A percentile compares a stretch with the other conserved stretches of the same genome.
phyloP scores from a whole-genome alignment of 2,888 invertebrate species.

The Abscondita cerata region DNA sequence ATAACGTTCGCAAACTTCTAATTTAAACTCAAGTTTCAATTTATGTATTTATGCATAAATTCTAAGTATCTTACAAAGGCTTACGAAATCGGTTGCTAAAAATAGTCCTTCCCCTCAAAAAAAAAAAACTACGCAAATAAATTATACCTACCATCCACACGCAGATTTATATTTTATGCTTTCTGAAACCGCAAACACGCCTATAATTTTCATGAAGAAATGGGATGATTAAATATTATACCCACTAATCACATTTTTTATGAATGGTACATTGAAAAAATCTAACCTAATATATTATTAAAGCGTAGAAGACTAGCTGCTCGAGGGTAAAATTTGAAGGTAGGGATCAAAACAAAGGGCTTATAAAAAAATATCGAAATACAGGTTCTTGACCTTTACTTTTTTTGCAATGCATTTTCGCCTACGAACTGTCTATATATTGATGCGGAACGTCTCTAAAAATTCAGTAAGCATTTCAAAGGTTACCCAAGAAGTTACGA shows the following conservation, averaged over 20 bases:
- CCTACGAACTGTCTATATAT: neutral
- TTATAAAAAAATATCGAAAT: neutral
- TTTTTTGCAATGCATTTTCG: neutral
- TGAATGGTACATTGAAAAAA: neutral
- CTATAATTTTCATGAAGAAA: neutral
- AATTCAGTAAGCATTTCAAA: conserved; percentile 9
- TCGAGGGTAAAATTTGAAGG: conserved; percentile 7
- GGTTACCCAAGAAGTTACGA: neutral
- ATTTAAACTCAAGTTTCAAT: too few relatives aligned
- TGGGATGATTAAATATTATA: neutral
- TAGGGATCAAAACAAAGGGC: neutral
- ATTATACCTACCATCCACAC: too few relatives aligned
- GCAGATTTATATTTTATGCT: too few relatives aligned
- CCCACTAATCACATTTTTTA: conserved; percentile 6
- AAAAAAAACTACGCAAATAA: too few relatives aligned
- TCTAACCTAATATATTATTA: conserved; percentile 16
- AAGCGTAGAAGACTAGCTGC: conserved; percentile 6
- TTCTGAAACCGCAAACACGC: too few relatives aligned
- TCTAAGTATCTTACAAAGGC: too few relatives aligned
- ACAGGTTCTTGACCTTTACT: neutral
- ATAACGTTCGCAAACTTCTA: too few relatives aligned
- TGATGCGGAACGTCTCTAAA: neutral
- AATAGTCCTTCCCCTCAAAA: too few relatives aligned
- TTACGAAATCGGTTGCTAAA: too few relatives aligned
- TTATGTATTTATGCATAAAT: too few relatives aligned